These are phyloP conservation scores for Micromesistius poutassou DNA, from an alignment of 2,797 vertebrate genomes.

Conservation along the genomic window DNA sequence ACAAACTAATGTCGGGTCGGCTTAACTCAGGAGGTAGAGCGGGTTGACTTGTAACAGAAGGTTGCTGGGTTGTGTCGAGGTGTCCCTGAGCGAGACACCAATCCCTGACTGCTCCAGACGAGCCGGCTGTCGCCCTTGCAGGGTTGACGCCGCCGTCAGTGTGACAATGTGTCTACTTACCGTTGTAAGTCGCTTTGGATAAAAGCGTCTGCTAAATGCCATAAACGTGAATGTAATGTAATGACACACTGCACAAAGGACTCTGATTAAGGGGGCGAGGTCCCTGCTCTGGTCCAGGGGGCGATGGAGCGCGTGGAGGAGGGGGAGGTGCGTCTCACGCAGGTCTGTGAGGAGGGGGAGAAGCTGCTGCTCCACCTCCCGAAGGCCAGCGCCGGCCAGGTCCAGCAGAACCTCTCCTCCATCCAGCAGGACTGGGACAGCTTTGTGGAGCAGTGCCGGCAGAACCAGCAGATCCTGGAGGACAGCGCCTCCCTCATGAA, in stretches of 20 bases:
- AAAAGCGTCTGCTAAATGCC: too few relatives aligned
- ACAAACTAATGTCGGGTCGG: too few relatives aligned
- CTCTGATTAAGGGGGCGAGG: neutral
- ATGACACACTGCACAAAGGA: neutral
- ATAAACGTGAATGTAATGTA: too few relatives aligned
- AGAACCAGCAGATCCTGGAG: slow-evolving; percentile 86
- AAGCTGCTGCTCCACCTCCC: slow-evolving; percentile 84
- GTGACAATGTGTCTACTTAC: too few relatives aligned
- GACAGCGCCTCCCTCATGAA: slow-evolving; percentile 81
- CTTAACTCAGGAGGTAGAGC: too few relatives aligned
- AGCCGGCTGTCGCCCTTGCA: too few relatives aligned
- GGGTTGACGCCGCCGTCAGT: too few relatives aligned
- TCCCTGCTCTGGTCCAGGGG: slow-evolving; percentile 62
- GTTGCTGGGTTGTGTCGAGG: too few relatives aligned
- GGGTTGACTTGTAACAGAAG: too few relatives aligned
- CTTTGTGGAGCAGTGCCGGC: slow-evolving; percentile 85
- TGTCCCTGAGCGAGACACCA: too few relatives aligned
- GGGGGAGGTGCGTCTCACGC: slow-evolving; percentile 83
- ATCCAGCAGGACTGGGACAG: slow-evolving; percentile 88
- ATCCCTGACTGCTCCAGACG: too few relatives aligned
- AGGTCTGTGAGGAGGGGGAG: slow-evolving; percentile 88
- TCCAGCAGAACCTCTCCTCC: slow-evolving; percentile 87
- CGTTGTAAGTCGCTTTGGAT: too few relatives aligned
- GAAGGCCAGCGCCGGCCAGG: slow-evolving; percentile 79
- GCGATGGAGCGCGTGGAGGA: slow-evolving; percentile 83